Evolutionary conservation across 2,113 vertebrate species (phyloP).

Genomic region (Corvus cornix): DNA sequence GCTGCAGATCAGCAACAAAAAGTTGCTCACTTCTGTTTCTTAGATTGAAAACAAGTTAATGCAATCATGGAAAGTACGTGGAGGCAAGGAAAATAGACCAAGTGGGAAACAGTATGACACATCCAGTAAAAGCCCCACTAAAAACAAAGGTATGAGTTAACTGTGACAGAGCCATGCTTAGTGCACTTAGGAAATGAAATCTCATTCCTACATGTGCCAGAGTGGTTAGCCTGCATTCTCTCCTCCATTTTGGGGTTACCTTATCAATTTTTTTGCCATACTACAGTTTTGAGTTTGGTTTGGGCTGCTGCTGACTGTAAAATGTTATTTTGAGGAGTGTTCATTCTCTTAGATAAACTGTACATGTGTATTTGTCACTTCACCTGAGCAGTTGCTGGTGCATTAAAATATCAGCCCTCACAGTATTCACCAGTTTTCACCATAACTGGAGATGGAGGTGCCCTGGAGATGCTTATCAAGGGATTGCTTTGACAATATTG

Average conservation of each 20-base stretch:
- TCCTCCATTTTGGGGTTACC: neutral
- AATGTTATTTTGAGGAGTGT: neutral
- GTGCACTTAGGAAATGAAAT: neutral
- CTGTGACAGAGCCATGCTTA: neutral
- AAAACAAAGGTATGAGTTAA: neutral
- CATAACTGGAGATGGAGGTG: neutral
- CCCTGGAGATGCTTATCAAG: neutral
- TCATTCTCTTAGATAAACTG: neutral
- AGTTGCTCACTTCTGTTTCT: neutral
- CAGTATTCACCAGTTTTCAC: neutral
- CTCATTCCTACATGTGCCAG: neutral
- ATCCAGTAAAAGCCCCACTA: neutral
- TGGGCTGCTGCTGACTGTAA: neutral
- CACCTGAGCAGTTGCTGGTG: rapidly evolving
- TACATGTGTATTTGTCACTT: neutral
- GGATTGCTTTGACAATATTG: neutral
- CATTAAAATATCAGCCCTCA: neutral
- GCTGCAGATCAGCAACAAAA: neutral
- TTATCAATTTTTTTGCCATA: neutral
- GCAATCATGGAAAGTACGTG: neutral
- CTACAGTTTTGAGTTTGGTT: neutral
- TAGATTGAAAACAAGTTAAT: neutral
- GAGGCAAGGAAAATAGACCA: neutral
- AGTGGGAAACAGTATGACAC: neutral
- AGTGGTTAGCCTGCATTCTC: neutral